Evolutionary conservation across 2,888 invertebrate genomes (phyloP).

Genomic region (Plagodis pulveraria): DNA sequence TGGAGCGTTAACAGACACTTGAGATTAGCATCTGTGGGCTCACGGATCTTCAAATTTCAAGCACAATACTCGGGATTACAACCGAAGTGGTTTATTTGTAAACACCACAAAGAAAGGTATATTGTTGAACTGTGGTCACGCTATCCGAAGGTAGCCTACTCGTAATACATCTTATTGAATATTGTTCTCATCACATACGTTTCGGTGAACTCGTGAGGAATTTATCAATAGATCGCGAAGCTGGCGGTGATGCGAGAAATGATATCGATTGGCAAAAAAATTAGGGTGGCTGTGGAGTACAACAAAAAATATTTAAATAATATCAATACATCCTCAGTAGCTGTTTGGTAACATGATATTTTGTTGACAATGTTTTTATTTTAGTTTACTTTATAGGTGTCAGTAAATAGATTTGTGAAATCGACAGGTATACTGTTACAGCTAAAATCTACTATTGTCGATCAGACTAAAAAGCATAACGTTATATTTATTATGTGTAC

Average conservation of each 20-base stretch:
- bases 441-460: too few species aligned
- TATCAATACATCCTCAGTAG: slow-evolving; percentile 17
- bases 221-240: slow-evolving; percentile 53
- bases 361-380: too few species aligned
- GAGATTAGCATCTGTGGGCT: slow-evolving; percentile 84
- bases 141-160: slow-evolving; percentile 63
- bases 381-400: too few species aligned
- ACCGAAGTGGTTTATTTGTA: slow-evolving; percentile 82
- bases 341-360: not conserved
- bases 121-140: slow-evolving; percentile 72
- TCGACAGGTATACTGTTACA: too few species aligned
- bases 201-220: slow-evolving; percentile 73
- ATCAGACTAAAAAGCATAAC: too few species aligned
- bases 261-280: slow-evolving; percentile 35
- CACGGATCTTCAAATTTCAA: slow-evolving; percentile 72
- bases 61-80: slow-evolving; percentile 79
- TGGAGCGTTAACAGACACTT: slow-evolving; percentile 82
- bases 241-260: slow-evolving; percentile 51
- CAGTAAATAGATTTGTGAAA: too few species aligned
- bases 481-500: too few species aligned
- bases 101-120: slow-evolving; percentile 76
- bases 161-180: slow-evolving; percentile 76
- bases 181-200: slow-evolving; percentile 66
- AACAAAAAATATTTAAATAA: slow-evolving; percentile 28
- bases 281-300: slow-evolving; percentile 23